These are phyloP conservation scores for Notospermus geniculatus DNA, from an alignment of 1,140 invertebrate species.

Conservation along the genomic window DNA sequence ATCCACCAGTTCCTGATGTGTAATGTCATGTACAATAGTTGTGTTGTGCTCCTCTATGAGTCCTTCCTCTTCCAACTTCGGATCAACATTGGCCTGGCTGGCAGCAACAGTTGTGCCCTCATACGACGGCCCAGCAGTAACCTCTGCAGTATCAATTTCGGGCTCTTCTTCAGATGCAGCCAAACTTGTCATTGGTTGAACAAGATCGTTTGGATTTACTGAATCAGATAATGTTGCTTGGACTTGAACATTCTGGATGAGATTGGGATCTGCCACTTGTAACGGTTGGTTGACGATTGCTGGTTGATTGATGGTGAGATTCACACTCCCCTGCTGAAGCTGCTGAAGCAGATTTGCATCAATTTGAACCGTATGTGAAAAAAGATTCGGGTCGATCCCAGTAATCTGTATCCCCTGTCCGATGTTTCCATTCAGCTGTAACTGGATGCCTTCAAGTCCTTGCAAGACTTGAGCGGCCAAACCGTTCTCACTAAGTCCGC, in stretches of 20 bases:
- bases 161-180: conserved; percentile 21
- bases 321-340: conserved; percentile 55
- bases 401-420: conserved; percentile 54
- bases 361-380: conserved; percentile 56
- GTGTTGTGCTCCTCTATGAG: conserved; percentile 7
- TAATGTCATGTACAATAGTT: conserved; percentile 21
- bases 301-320: conserved; percentile 51
- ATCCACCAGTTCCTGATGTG: conserved; percentile 2
- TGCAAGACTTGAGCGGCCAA: conserved; percentile 38
- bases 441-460: conserved; percentile 50
- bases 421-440: conserved; percentile 47
- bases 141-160: conserved; percentile 14
- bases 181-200: conserved; percentile 36
- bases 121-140: conserved; percentile 8
- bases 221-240: conserved; percentile 30
- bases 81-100: too few species aligned
- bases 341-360: conserved; percentile 57
- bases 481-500: conserved; percentile 29
- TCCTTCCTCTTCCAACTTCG: too few species aligned
- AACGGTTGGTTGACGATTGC: conserved; percentile 26
- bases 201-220: conserved; percentile 44
- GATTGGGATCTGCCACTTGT: conserved; percentile 32
- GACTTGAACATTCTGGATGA: conserved; percentile 29
- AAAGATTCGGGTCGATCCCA: conserved; percentile 50
- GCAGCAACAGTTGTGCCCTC: not conserved